A percentile compares a stretch with the other conserved stretches of the same genome.
phyloP scores from a whole-genome alignment of 2,797 vertebrate species.

The Percopsis omiscomaycus region DNA sequence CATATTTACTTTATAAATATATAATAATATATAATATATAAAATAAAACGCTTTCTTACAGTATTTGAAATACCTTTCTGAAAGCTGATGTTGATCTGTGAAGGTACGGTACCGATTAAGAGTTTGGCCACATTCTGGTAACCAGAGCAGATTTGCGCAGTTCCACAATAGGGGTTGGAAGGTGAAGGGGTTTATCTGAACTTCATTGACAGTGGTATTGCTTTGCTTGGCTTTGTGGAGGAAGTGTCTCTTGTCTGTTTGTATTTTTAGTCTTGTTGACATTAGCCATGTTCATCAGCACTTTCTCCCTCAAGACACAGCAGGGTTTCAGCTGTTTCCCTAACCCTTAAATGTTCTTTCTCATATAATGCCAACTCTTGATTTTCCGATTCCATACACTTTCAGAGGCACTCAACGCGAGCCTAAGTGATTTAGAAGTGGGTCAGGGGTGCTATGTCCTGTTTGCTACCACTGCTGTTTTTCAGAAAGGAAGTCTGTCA shows the following conservation, averaged over 20 bases:
- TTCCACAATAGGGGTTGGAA: conserved; percentile 4
- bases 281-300: conserved; percentile 59
- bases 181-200: conserved; percentile 32
- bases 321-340: conserved; percentile 60
- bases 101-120: neutral
- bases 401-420: conserved; percentile 27
- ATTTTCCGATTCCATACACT: conserved; percentile 49
- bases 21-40: too few relatives aligned
- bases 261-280: conserved; percentile 65
- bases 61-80: neutral
- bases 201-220: conserved; percentile 29
- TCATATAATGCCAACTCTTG: conserved; percentile 48
- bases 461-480: conserved; percentile 70
- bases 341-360: conserved; percentile 43
- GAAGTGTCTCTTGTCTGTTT: conserved; percentile 56
- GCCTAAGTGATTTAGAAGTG: conserved; percentile 56
- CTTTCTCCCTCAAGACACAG: conserved; percentile 56
- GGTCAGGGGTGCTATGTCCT: conserved; percentile 72
- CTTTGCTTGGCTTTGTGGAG: conserved; percentile 36
- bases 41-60: neutral
- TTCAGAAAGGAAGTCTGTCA: conserved; percentile 59
- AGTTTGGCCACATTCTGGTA: conserved; percentile 5
- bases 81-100: too few relatives aligned
- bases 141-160: conserved; percentile 5
- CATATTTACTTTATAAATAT: too few relatives aligned